Percentiles rank a stretch among this genome's conserved stretches.
Conservation (phyloP, 1,140 invertebrate species). For the Nylanderia fulva region DNA sequence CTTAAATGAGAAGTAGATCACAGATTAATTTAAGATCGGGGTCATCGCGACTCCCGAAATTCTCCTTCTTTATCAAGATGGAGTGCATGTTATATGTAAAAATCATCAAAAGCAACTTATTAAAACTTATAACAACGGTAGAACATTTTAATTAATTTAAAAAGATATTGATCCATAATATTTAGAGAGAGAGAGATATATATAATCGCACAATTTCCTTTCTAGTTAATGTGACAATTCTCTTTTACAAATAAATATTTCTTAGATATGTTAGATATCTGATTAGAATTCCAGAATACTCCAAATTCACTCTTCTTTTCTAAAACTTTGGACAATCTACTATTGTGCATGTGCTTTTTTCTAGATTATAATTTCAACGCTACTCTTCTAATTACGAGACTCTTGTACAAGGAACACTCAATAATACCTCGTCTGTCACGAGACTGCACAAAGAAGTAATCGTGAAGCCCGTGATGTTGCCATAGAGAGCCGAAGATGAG, state of each 20-base stretch:
- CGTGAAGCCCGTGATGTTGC: conserved; percentile 66
- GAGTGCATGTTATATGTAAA: not conserved
- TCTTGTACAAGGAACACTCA: not conserved
- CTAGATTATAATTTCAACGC: not conserved
- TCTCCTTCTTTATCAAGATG: conserved; percentile 9
- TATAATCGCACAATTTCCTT: too few relatives aligned
- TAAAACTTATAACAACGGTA: not conserved
- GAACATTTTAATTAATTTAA: not conserved
- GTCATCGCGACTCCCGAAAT: not conserved
- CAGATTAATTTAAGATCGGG: conserved; percentile 44
- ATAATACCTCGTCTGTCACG: conserved; percentile 57
- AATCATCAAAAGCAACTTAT: conserved; percentile 3
- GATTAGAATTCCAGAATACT: not conserved
- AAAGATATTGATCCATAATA: not conserved
- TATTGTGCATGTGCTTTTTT: not conserved
- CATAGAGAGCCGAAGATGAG: conserved; percentile 61
- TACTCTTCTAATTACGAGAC: not conserved
- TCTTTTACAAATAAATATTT: not conserved
- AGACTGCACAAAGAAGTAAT: conserved; percentile 62
- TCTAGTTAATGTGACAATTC: not conserved
- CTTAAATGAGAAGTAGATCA: conserved; percentile 25
- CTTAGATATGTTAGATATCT: not conserved
- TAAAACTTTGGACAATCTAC: too few relatives aligned
- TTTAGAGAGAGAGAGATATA: not conserved
- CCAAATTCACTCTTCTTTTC: not conserved